Evolutionary conservation across 2,113 vertebrate genomes (phyloP).

Genomic region (Melanerpes formicivorus): DNA sequence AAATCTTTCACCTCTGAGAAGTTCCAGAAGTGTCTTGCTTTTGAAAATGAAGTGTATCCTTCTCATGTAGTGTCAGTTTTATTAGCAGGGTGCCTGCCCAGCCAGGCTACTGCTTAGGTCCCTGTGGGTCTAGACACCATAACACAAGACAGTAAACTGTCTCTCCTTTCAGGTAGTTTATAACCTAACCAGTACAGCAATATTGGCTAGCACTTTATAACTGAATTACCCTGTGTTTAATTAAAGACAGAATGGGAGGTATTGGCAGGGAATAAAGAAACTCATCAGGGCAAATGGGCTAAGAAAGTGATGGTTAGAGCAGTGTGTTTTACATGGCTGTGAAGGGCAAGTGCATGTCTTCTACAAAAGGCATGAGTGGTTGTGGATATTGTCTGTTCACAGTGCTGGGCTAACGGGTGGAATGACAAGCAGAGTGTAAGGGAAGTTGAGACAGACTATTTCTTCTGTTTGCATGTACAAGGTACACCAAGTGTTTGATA

Average conservation of each 20-base stretch:
- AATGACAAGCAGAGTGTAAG: not conserved
- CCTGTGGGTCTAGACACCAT: fast-evolving
- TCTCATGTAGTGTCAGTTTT: not conserved
- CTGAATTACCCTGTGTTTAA: not conserved
- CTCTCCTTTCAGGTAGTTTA: not conserved
- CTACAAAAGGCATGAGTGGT: not conserved
- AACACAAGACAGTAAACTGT: not conserved
- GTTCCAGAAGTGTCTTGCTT: not conserved
- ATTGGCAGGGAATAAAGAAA: not conserved
- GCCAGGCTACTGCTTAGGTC: not conserved
- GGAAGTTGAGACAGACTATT: not conserved
- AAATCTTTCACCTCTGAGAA: not conserved
- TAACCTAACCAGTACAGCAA: not conserved
- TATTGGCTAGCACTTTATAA: not conserved
- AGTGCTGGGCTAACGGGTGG: not conserved
- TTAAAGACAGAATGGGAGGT: not conserved
- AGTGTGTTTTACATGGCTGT: not conserved
- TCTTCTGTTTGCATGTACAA: not conserved
- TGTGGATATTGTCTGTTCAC: not conserved
- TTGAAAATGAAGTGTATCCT: not conserved
- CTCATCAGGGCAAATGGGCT: not conserved
- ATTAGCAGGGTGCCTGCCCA: not conserved
- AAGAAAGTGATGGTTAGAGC: not conserved
- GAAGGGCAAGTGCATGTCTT: not conserved
- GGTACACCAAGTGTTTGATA: not conserved